Evolutionary conservation across 2,113 vertebrate genomes (phyloP).

Genomic region (Odocoileus virginianus): DNA sequence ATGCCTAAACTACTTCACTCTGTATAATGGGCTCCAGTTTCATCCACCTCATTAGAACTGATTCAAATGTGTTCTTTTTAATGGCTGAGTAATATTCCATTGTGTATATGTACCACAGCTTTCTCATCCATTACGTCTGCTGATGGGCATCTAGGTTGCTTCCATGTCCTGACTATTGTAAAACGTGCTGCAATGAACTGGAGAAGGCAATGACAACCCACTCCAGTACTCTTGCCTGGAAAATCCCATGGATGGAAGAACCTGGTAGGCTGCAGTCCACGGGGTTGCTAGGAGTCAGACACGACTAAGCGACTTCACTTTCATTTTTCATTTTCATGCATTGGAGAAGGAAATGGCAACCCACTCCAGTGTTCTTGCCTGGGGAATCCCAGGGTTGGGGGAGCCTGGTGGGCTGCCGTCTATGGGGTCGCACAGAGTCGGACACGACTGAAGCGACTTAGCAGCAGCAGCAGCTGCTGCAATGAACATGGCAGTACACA

Average conservation of each 20-base stretch:
- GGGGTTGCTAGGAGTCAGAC: background rate
- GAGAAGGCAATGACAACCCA: background rate
- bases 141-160: background rate
- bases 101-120: background rate
- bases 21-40: background rate
- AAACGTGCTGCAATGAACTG: background rate
- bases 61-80: background rate
- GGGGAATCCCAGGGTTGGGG: background rate
- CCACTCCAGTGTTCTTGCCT: background rate
- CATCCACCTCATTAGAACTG: background rate
- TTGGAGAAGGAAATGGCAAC: background rate
- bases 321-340: background rate
- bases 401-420: background rate
- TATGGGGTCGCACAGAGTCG: background rate
- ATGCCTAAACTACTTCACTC: background rate
- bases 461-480: background rate
- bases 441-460: background rate
- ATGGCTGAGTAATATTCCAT: background rate
- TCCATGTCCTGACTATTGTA: background rate
- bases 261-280: background rate
- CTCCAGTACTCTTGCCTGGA: background rate
- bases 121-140: background rate
- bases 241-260: background rate
- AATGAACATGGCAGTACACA: rapidly evolving
- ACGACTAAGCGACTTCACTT: background rate